Evolutionary conservation across 2,888 invertebrate genomes (phyloP).

Genomic region (Harpagoxenus sublaevis): DNA sequence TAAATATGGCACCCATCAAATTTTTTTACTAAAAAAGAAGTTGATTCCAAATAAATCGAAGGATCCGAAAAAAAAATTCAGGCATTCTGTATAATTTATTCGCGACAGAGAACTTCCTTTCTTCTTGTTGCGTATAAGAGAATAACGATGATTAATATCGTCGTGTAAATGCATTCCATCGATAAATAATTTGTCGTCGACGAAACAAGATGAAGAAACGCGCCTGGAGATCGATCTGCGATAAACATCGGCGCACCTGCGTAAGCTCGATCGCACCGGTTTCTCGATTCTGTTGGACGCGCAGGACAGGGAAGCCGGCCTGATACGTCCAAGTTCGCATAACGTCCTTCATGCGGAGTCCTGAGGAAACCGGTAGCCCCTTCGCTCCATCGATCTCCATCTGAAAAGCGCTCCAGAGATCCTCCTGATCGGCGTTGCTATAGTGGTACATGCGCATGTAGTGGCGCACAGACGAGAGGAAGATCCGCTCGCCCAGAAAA

Average conservation of each 20-base stretch:
- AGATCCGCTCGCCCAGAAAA: slow-evolving; percentile 89
- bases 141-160: slow-evolving; percentile 46
- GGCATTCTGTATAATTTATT: slow-evolving; percentile 36
- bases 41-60: slow-evolving; percentile 21
- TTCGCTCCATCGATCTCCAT: slow-evolving; percentile 87
- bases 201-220: slow-evolving; percentile 37
- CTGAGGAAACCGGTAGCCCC: slow-evolving; percentile 82
- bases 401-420: slow-evolving; percentile 88
- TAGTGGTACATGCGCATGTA: slow-evolving; percentile 88
- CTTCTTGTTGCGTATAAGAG: background rate
- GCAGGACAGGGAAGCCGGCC: slow-evolving; percentile 90
- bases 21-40: background rate
- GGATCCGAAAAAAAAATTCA: background rate
- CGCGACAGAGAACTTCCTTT: slow-evolving; percentile 8
- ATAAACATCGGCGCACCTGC: slow-evolving; percentile 78
- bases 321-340: slow-evolving; percentile 91
- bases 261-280: slow-evolving; percentile 83
- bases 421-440: slow-evolving; percentile 89
- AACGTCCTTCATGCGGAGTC: slow-evolving; percentile 87
- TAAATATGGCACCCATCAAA: background rate
- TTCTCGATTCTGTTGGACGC: slow-evolving; percentile 86
- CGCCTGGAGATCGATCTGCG: slow-evolving; percentile 45
- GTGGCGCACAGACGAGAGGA: slow-evolving; percentile 87
- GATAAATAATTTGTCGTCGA: slow-evolving; percentile 50
- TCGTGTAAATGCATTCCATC: slow-evolving; percentile 29